Percentiles rank a stretch among this genome's conserved stretches.
Conservation (phyloP, 1,140 invertebrate species). For the Aphidius ervi region DNA sequence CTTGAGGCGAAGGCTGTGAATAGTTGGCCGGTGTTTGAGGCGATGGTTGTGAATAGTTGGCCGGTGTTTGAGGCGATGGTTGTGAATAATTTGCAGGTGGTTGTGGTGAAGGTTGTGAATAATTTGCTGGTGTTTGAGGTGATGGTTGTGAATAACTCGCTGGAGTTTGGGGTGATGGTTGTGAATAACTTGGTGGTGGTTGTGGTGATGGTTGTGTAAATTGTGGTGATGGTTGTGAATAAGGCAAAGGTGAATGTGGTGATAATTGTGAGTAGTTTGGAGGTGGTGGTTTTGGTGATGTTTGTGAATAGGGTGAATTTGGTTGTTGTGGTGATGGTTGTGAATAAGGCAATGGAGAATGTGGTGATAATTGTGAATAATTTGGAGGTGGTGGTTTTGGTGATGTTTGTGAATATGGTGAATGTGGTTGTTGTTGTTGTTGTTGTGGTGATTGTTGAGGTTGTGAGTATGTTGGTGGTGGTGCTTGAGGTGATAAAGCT, state of each 20-base stretch:
- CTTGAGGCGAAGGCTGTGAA: constrained; percentile 26
- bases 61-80: constrained; percentile 21
- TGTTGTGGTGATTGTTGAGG: constrained; percentile 33
- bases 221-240: constrained; percentile 41
- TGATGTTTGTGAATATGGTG: constrained; percentile 41
- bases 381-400: constrained; percentile 31
- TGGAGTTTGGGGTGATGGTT: constrained; percentile 39
- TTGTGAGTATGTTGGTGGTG: constrained; percentile 23
- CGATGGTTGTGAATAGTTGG: constrained; percentile 25
- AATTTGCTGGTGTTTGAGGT: constrained; percentile 33
- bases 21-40: constrained; percentile 29
- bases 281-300: constrained; percentile 27
- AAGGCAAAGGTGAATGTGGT: constrained; percentile 38
- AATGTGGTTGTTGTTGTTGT: constrained; percentile 29
- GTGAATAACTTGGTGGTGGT: constrained; percentile 32
- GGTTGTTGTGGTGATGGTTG: constrained; percentile 32
- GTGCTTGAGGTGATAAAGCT: constrained; percentile 25
- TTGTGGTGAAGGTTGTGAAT: constrained; percentile 30
- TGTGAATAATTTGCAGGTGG: constrained; percentile 20
- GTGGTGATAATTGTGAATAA: constrained; percentile 38
- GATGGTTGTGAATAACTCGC: constrained; percentile 41
- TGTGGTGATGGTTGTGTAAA: constrained; percentile 41
- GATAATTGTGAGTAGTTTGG: constrained; percentile 37
- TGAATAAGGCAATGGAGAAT: constrained; percentile 34
- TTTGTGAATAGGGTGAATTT: constrained; percentile 25